Percentiles rank a stretch among this genome's conserved stretches.
Conservation (phyloP, 2,797 vertebrate genomes). For the Carduelis carduelis region DNA sequence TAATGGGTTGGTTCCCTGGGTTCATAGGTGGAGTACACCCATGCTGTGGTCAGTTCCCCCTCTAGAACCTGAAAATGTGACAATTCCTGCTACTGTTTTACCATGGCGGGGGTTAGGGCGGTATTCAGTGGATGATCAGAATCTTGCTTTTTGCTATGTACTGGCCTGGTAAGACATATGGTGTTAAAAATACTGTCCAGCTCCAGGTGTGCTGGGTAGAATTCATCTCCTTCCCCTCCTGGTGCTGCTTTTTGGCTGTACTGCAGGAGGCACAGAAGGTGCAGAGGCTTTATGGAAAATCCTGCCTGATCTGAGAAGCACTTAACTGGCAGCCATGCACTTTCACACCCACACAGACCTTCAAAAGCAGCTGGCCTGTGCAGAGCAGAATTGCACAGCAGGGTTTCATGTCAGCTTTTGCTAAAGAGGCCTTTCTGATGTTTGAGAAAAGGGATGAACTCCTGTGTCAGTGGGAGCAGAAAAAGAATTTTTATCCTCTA, state of each 20-base stretch:
- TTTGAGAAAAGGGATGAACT: neutral
- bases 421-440: neutral
- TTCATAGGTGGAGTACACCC: neutral
- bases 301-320: accelerated
- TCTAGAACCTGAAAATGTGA: neutral
- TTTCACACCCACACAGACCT: neutral
- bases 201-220: neutral
- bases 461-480: neutral
- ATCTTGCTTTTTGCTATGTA: neutral
- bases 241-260: neutral
- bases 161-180: neutral
- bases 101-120: accelerated
- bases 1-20: no score
- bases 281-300: neutral
- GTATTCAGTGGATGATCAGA: neutral
- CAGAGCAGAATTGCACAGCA: neutral
- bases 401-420: neutral
- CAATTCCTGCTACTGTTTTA: neutral
- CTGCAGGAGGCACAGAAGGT: neutral
- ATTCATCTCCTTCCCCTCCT: neutral
- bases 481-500: neutral
- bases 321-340: neutral
- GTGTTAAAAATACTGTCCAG: neutral
- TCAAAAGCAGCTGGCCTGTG: neutral
- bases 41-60: neutral